Evolutionary conservation across 2,888 invertebrate species (phyloP), one percentile per base, ranked within the genome.

Genomic region (Ennomos fuscantarius): DNA sequence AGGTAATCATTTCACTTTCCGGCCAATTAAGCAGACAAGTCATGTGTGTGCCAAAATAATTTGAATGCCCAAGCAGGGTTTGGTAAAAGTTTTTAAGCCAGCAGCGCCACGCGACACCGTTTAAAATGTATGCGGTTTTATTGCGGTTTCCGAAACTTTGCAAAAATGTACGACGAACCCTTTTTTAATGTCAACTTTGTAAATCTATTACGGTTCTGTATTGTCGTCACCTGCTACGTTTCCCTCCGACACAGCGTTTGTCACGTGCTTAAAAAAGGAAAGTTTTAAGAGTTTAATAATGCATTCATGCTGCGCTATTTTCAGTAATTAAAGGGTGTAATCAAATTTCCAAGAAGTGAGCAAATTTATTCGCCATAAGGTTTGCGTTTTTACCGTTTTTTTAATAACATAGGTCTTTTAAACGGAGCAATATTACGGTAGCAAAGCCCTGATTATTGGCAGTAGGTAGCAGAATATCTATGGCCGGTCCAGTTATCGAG

Each of bases 131-230:
- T 86, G 89, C 78, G 88, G 89, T 87, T 89, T 82, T 79, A 80
- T 84, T 86, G 88, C 74, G 89, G 88, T 90, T 83, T 75, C 81
- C 81, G 70, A 87, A 89, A 84, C 71, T 80, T 79, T 69, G 76
- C 75, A 74, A 79, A 79, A 78, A 82, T 69, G 79, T 74, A 68
- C 77, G 69, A 51, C 70, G 15, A 44, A 46, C 46, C 39, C 39
- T 57, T 73, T 73, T 82, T 79, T 80, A 75, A 77, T 81, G 84
- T 84, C 81, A 82, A 79, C 74, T 73, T 72, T 74, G 70, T 71
- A 77, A 78, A 83, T 85, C 84, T 86, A 83, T 87, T 81, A 77
- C 76, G 73, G 73, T 78, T 79, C 84, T 86, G 84, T 88, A 78
- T 69, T 68, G 59, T 59, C 66, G 67, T 79, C 89, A 89, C 83